Evolutionary conservation across 30 jellyfish, hydroid and myxozoan genomes (phyloP).

Genomic region (Pseudorhiza aurosa): DNA sequence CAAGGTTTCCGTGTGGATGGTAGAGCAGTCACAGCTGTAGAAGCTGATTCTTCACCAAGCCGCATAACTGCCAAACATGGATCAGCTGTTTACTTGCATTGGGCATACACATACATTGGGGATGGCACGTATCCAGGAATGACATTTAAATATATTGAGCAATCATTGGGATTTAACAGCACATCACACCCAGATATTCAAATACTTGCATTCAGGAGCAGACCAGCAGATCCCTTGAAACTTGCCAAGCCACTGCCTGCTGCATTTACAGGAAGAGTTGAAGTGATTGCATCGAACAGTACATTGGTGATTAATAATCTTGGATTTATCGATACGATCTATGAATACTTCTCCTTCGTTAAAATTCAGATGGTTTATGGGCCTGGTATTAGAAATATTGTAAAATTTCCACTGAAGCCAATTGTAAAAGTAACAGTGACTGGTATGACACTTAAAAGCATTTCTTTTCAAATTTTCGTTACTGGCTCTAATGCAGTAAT

Average conservation of each 20-base stretch:
- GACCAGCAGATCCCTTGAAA: neutral
- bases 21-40: neutral
- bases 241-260: constrained; percentile 5
- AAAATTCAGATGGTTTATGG: neutral
- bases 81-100: constrained; percentile 45
- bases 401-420: neutral
- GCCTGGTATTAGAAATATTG: neutral
- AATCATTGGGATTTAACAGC: neutral
- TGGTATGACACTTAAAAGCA: too few species aligned
- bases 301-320: constrained; percentile 23
- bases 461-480: too few species aligned
- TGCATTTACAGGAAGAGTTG: constrained; percentile 21
- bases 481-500: too few species aligned
- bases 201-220: constrained; percentile 28
- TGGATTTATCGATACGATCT: constrained; percentile 13
- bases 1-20: neutral
- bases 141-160: neutral
- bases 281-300: constrained; percentile 8
- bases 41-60: constrained; percentile 42
- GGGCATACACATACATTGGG: constrained; percentile 26
- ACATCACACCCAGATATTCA: neutral
- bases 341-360: constrained; percentile 3
- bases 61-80: neutral
- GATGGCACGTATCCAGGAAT: neutral
- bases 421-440: neutral